Percentiles rank a stretch among this genome's conserved stretches.
These are phyloP conservation scores for Psammodynastes pulverulentus DNA, from an alignment of 2,113 vertebrate genomes.

Conservation along the genomic window DNA sequence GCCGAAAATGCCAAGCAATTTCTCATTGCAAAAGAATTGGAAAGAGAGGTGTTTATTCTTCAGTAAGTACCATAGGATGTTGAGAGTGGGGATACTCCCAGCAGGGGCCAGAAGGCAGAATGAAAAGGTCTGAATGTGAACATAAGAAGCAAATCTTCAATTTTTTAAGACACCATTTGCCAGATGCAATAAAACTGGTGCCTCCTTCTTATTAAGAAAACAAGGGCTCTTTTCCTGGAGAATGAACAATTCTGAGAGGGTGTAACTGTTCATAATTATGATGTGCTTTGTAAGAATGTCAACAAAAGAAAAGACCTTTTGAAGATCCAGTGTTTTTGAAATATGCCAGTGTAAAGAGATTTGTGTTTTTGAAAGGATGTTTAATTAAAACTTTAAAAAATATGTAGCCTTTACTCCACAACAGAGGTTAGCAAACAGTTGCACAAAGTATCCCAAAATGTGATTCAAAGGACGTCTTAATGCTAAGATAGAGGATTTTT, in stretches of 20 bases:
- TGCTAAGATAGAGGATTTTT: background rate
- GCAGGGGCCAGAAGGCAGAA: constrained; percentile 11
- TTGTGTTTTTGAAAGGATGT: background rate
- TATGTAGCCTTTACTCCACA: background rate
- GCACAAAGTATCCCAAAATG: background rate
- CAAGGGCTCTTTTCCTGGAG: constrained; percentile 12
- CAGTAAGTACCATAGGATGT: background rate
- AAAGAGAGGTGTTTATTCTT: background rate
- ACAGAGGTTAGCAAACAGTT: background rate
- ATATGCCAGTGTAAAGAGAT: background rate
- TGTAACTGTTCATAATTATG: constrained; percentile 24
- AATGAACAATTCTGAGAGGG: constrained; percentile 16
- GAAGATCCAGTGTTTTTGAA: background rate
- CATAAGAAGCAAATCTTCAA: constrained; percentile 2
- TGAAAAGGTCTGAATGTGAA: background rate
- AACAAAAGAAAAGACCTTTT: background rate
- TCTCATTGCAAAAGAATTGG: background rate
- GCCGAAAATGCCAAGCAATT: background rate
- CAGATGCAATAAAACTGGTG: constrained; percentile 6
- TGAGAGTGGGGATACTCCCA: constrained; percentile 17
- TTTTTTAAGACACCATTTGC: background rate
- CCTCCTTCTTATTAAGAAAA: constrained; percentile 21
- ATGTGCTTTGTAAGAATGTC: background rate
- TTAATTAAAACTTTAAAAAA: constrained; percentile 1
- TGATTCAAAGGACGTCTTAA: background rate